These are phyloP conservation scores for Myotis daubentonii DNA, from an alignment of 2,797 vertebrate species.

Conservation along the genomic window DNA sequence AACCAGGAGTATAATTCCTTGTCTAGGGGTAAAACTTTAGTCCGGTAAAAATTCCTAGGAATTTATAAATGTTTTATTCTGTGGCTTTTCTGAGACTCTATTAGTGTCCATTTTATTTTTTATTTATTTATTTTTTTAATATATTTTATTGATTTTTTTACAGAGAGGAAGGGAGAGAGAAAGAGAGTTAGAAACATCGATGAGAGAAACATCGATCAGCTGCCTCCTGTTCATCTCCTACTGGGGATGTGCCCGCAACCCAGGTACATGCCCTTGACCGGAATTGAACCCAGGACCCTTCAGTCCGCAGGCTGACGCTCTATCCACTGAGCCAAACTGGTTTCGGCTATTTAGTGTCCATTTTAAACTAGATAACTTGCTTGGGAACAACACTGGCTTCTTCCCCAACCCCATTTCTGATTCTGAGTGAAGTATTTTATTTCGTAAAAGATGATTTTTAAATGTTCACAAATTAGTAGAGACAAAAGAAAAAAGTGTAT, in stretches of 20 bases:
- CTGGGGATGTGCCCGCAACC: too few relatives aligned
- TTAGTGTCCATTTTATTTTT: neutral
- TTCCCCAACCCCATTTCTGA: neutral
- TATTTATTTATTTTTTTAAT: too few relatives aligned
- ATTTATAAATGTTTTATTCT: neutral
- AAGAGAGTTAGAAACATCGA: too few relatives aligned
- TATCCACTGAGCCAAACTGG: too few relatives aligned
- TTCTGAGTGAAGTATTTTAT: slow-evolving; percentile 19
- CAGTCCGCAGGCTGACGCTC: too few relatives aligned
- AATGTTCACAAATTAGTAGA: neutral
- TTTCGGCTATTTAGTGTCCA: neutral
- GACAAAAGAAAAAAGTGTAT: neutral
- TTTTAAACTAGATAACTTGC: neutral
- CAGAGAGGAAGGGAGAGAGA: too few relatives aligned
- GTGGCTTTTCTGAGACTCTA: neutral
- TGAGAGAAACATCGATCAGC: too few relatives aligned
- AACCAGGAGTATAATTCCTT: neutral
- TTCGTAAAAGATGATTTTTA: slow-evolving; percentile 10
- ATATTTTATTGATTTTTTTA: too few relatives aligned
- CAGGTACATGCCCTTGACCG: too few relatives aligned
- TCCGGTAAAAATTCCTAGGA: neutral
- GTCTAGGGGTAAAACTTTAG: neutral
- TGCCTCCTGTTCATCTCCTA: too few relatives aligned
- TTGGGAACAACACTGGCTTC: neutral
- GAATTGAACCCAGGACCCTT: too few relatives aligned